Conservation (phyloP, 2,888 invertebrate genomes). For the Apodemia zela region DNA sequence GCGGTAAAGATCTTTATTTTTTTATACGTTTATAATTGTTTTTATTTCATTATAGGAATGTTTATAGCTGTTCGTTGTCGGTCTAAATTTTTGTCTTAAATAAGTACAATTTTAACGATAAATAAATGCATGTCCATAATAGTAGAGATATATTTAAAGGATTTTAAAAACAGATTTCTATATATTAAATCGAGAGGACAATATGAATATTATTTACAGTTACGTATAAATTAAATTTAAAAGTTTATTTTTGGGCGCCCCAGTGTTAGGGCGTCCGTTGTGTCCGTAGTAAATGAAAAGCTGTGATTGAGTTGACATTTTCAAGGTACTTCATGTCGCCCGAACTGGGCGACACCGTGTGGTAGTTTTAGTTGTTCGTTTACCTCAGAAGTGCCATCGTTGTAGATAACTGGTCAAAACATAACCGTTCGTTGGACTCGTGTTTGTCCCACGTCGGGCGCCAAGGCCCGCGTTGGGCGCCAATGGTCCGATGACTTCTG, state of each 20-base stretch:
- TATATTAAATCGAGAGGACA: slow-evolving; percentile 70
- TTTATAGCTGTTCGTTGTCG: slow-evolving; percentile 55
- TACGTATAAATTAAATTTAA: slow-evolving; percentile 39
- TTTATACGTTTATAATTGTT: slow-evolving; percentile 68
- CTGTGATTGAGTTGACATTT: slow-evolving; percentile 65
- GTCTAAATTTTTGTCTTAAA: slow-evolving; percentile 66
- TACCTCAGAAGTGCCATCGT: slow-evolving; percentile 73
- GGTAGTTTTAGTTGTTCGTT: slow-evolving; percentile 62
- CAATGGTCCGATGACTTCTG: slow-evolving; percentile 18
- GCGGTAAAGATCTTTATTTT: slow-evolving; percentile 76
- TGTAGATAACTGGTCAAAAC: slow-evolving; percentile 37
- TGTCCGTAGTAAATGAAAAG: slow-evolving; percentile 42
- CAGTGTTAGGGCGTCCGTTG: slow-evolving; percentile 27
- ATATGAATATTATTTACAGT: slow-evolving; percentile 77
- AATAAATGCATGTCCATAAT: slow-evolving; percentile 66
- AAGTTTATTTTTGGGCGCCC: slow-evolving; percentile 46
- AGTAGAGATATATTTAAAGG: slow-evolving; percentile 69
- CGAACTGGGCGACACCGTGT: slow-evolving; percentile 32
- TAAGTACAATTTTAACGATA: slow-evolving; percentile 72
- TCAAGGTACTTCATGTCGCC: slow-evolving; percentile 51
- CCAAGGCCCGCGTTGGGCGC: slow-evolving; percentile 28
- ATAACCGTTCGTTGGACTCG: slow-evolving; percentile 21
- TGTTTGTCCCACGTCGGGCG: slow-evolving; percentile 35
- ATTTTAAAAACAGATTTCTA: slow-evolving; percentile 72
- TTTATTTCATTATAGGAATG: slow-evolving; percentile 47